Percentiles rank a stretch among this genome's conserved stretches.
Conservation (phyloP, 2,888 invertebrate genomes). For the Macrosoma leucophasiata region DNA sequence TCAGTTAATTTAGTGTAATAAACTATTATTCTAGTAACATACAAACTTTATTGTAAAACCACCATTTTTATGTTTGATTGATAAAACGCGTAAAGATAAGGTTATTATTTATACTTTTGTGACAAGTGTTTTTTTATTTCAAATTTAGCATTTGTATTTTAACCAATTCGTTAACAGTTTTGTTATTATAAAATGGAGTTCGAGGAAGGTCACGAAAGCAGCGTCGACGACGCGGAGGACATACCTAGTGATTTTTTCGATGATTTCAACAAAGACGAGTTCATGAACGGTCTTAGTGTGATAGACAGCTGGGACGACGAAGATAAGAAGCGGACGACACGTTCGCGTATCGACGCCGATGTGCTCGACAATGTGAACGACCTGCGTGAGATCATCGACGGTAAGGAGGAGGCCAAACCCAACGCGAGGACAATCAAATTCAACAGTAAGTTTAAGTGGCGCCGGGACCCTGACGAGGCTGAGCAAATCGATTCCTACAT, state of each 20-base stretch:
- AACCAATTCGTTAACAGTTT: background rate
- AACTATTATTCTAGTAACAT: too few relatives aligned
- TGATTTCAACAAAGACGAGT: slow-evolving; percentile 62
- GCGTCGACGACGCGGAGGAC: slow-evolving; percentile 50
- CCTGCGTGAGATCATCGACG: slow-evolving; percentile 44
- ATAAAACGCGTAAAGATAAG: too few relatives aligned
- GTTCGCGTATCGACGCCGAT: slow-evolving; percentile 32
- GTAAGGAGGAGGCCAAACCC: slow-evolving; percentile 13
- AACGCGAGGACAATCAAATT: slow-evolving; percentile 19
- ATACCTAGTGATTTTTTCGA: slow-evolving; percentile 69
- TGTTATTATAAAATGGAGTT: slow-evolving; percentile 26
- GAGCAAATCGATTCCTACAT: slow-evolving; percentile 46
- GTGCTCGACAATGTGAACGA: slow-evolving; percentile 43
- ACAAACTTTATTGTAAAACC: too few relatives aligned
- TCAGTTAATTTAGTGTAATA: too few relatives aligned
- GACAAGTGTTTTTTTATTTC: too few relatives aligned
- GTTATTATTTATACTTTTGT: too few relatives aligned
- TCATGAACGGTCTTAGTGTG: slow-evolving; percentile 65
- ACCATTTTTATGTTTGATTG: too few relatives aligned
- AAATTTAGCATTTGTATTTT: too few relatives aligned
- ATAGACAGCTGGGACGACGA: slow-evolving; percentile 63
- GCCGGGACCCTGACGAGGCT: slow-evolving; percentile 27
- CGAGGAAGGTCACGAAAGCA: slow-evolving; percentile 30
- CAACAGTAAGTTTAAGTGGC: slow-evolving; percentile 3
- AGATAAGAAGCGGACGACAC: slow-evolving; percentile 25